Percentiles rank a stretch among this genome's conserved stretches.
phyloP scores from a whole-genome alignment of 2,888 invertebrate genomes.

The Cabera pusaria region DNA sequence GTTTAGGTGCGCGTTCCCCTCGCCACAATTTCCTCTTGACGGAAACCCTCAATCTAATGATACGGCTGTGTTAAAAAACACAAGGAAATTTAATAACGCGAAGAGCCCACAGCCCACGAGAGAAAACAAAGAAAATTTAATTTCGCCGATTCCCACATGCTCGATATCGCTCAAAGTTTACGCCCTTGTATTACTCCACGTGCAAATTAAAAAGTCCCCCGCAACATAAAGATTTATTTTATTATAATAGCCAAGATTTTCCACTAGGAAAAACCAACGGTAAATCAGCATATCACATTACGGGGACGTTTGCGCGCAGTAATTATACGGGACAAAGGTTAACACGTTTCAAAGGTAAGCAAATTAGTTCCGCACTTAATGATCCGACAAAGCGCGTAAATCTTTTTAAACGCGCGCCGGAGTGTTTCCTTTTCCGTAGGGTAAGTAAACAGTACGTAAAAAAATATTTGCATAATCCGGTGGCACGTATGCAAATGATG shows the following conservation, averaged over 20 bases:
- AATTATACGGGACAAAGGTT: conserved; percentile 77
- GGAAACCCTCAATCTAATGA: conserved; percentile 84
- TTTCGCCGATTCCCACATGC: conserved; percentile 82
- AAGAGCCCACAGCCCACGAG: conserved; percentile 62
- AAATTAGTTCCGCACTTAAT: conserved; percentile 83
- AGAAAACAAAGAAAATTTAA: conserved; percentile 82
- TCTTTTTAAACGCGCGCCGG: conserved; percentile 78
- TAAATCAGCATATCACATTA: conserved; percentile 78
- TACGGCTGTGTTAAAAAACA: conserved; percentile 84
- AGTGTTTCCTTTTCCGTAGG: conserved; percentile 72
- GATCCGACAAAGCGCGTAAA: conserved; percentile 83
- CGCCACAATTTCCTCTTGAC: conserved; percentile 83
- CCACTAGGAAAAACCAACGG: conserved; percentile 50
- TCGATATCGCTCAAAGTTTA: conserved; percentile 73
- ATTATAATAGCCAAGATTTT: conserved; percentile 25
- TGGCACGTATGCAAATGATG: conserved; percentile 77
- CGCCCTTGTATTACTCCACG: conserved; percentile 51
- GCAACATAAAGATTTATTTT: conserved; percentile 24
- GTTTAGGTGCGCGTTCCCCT: conserved; percentile 78
- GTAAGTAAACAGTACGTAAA: conserved; percentile 74
- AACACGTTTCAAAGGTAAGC: conserved; percentile 83
- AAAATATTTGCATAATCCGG: conserved; percentile 80
- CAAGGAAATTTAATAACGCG: conserved; percentile 84
- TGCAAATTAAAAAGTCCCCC: conserved; percentile 55
- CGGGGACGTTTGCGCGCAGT: conserved; percentile 64